phyloP scores from a whole-genome alignment of 2,888 invertebrate genomes.

The Neoscelio sp. region DNA sequence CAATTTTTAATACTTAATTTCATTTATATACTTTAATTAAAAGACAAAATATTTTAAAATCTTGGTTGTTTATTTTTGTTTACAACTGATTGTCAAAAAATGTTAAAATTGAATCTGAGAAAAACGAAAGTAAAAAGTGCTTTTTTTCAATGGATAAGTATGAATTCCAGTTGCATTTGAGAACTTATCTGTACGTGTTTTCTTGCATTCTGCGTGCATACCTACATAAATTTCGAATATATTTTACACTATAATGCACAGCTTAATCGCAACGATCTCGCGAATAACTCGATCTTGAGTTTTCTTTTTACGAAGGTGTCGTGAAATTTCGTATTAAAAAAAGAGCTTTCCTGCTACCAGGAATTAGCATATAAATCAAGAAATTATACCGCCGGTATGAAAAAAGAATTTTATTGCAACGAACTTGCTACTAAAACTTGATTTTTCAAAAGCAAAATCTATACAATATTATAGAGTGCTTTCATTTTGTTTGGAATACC shows the following conservation, averaged over 20 bases:
- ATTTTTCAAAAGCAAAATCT: too few species aligned
- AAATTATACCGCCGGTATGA: slow-evolving; percentile 14
- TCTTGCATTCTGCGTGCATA: slow-evolving; percentile 29
- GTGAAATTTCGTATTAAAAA: slow-evolving; percentile 25
- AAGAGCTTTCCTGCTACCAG: not conserved
- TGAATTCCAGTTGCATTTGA: not conserved
- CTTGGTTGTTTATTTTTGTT: too few species aligned
- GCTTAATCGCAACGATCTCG: slow-evolving; percentile 27
- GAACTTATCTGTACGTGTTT: slow-evolving; percentile 33
- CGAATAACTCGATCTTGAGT: slow-evolving; percentile 16
- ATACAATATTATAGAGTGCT: too few species aligned
- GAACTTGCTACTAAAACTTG: too few species aligned
- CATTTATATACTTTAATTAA: too few species aligned
- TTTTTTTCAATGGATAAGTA: too few species aligned
- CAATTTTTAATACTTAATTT: too few species aligned
- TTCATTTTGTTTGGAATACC: too few species aligned
- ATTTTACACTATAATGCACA: slow-evolving; percentile 26
- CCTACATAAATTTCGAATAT: slow-evolving; percentile 39
- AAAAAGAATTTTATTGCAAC: not conserved
- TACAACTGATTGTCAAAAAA: too few species aligned
- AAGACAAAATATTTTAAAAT: too few species aligned
- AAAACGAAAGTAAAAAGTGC: too few species aligned
- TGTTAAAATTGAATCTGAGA: too few species aligned
- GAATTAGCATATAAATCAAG: slow-evolving; percentile 48
- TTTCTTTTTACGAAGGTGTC: slow-evolving; percentile 8